Evolutionary conservation across 2,113 vertebrate genomes (phyloP), one percentile per base, ranked within the genome.

Genomic region (Solea solea): DNA sequence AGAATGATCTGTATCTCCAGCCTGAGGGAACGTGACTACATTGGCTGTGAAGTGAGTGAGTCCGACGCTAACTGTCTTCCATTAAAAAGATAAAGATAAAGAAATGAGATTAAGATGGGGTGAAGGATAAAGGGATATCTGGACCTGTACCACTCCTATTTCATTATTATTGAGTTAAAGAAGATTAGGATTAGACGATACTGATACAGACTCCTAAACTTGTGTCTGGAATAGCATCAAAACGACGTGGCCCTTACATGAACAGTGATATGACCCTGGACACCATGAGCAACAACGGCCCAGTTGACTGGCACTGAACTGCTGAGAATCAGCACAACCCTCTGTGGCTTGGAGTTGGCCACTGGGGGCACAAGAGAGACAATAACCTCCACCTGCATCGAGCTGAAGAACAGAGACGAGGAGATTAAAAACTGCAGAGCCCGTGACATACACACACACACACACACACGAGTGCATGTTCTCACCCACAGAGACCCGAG

Each of bases 241-340:
- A n/a, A 11, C 1, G 9, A 21, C 7, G 58, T 2, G 4, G 2
- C 8, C 9, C 84, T 59, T 76, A 88, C 92, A 21, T 92, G 76
- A 72, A 94, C 86, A 52, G 78, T 72, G 71, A 94, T 25, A 44
- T 79, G 86, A 55, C 93, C 92, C 16, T 42, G 84, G 70, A 95
- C 82, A 4, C 85, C 85, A 0, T 58, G 72, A 67, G 92, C 83
- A 9, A 52, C 52, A 15, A 95, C 49, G 51, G 90, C 91, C 94
- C 93, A 95, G 82, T 90, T 91, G 50, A 93, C 92, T 0, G 91
- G 80, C 21, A 80, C 83, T 0, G 81, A 86, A 58, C 94, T 94
- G 89, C 92, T 92, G 59, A 95, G 85, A 13, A 95, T 86, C 65
- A 95, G 51, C 8, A 93, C 88, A 1, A 95, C 54, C 14, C 72